Conservation (phyloP, 2,797 vertebrate species). For the Dicrostonyx torquatus region DNA sequence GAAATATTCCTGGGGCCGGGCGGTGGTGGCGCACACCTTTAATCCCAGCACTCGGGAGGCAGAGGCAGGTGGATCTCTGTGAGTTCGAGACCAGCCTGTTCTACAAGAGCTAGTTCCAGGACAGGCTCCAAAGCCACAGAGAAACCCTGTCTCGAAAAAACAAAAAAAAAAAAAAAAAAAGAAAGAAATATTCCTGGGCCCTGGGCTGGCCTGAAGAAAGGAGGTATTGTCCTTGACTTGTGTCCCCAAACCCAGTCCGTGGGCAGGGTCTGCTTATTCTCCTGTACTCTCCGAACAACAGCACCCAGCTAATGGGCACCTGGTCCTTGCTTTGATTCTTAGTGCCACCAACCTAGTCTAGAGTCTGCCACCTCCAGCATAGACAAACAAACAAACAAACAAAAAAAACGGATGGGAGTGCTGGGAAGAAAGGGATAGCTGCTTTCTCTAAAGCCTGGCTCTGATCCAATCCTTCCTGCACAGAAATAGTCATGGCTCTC, state of each 20-base stretch:
- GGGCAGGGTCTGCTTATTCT: not conserved
- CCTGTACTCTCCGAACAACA: not conserved
- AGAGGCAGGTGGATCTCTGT: too few relatives aligned
- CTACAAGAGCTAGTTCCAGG: too few relatives aligned
- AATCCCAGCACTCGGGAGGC: too few relatives aligned
- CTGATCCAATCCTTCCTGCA: not conserved
- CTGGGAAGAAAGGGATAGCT: not conserved
- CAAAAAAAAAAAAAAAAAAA: too few relatives aligned
- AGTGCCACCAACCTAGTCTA: not conserved
- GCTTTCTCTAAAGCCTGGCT: not conserved
- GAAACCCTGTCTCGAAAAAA: too few relatives aligned
- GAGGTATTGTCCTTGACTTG: constrained; percentile 7
- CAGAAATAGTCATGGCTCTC: not conserved
- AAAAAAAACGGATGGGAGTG: too few relatives aligned
- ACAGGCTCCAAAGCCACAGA: too few relatives aligned
- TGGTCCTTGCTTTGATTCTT: not conserved
- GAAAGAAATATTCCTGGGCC: too few relatives aligned
- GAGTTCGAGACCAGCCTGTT: too few relatives aligned
- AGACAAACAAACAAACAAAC: not conserved
- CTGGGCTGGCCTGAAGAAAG: not conserved
- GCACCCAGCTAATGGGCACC: not conserved
- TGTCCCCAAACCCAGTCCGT: not conserved
- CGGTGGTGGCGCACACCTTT: too few relatives aligned
- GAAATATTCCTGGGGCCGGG: constrained; percentile 17
- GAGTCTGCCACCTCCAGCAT: not conserved